A percentile compares a stretch with the other conserved stretches of the same genome.
phyloP scores from a whole-genome alignment of 2,113 vertebrate genomes.

The Puffinus mauretanicus region DNA sequence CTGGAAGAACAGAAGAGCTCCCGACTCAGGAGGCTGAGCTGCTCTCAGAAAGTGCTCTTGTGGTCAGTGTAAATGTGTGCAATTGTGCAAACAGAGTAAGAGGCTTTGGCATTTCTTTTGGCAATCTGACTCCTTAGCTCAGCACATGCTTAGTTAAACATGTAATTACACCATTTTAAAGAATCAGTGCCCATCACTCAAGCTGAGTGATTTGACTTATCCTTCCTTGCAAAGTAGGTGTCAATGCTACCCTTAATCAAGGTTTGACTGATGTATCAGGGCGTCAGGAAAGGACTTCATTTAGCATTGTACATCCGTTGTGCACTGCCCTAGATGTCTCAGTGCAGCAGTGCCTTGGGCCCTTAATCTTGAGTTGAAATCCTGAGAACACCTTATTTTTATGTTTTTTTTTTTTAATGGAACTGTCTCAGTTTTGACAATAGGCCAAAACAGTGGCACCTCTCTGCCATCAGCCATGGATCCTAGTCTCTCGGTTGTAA shows the following conservation, averaged over 20 bases:
- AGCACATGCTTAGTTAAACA: neutral
- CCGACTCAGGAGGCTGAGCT: neutral
- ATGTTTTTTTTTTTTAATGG: neutral
- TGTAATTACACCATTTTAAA: slow-evolving; percentile 8
- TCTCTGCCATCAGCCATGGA: neutral
- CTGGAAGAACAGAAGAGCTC: neutral
- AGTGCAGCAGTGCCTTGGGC: neutral
- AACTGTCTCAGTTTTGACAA: neutral
- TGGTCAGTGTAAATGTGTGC: neutral
- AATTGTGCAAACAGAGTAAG: slow-evolving; percentile 22
- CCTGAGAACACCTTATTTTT: neutral
- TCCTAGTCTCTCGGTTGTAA: neutral
- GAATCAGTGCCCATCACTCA: slow-evolving; percentile 16
- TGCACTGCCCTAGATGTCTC: neutral
- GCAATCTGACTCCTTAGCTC: neutral
- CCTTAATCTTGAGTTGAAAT: neutral
- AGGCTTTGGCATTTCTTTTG: neutral
- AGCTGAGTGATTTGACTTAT: slow-evolving; percentile 7
- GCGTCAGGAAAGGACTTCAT: neutral
- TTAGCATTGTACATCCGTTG: neutral
- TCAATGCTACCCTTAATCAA: neutral
- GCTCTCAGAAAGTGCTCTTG: neutral
- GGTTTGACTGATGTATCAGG: neutral
- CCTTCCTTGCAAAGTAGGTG: neutral
- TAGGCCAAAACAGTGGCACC: neutral